Percentiles rank a stretch among this genome's conserved stretches.
phyloP scores from a whole-genome alignment of 2,797 vertebrate genomes.

The Bovichtus diacanthus region DNA sequence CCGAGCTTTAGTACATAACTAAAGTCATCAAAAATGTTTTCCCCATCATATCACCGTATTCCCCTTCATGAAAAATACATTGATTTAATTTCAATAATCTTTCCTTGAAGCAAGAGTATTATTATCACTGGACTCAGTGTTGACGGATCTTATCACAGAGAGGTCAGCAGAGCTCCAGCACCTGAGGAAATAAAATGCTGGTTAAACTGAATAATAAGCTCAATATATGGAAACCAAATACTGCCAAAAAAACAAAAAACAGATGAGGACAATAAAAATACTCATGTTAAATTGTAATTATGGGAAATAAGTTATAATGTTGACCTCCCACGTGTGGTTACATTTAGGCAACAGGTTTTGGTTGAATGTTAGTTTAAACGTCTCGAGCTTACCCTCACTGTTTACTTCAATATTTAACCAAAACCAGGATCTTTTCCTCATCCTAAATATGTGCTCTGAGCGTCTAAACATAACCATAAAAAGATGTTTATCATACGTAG shows the following conservation, averaged over 20 bases:
- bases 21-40: slow-evolving; percentile 19
- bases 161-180: background rate
- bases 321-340: background rate
- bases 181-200: background rate
- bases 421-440: too few species aligned
- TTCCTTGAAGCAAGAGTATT: slow-evolving; percentile 12
- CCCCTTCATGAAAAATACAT: slow-evolving; percentile 1
- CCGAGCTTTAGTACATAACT: slow-evolving; percentile 12
- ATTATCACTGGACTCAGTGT: background rate
- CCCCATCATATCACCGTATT: slow-evolving; percentile 22
- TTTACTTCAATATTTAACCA: background rate
- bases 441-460: background rate
- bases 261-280: background rate
- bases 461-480: background rate
- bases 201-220: background rate
- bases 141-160: background rate
- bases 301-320: background rate
- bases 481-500: background rate
- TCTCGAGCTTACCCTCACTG: background rate
- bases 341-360: background rate
- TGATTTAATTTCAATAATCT: background rate
- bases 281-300: background rate
- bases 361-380: background rate
- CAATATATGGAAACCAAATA: background rate
- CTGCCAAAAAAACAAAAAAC: background rate